Evolutionary conservation across 2,888 invertebrate genomes (phyloP), one percentile per base, ranked within the genome.

Genomic region (Dasypolia templi): DNA sequence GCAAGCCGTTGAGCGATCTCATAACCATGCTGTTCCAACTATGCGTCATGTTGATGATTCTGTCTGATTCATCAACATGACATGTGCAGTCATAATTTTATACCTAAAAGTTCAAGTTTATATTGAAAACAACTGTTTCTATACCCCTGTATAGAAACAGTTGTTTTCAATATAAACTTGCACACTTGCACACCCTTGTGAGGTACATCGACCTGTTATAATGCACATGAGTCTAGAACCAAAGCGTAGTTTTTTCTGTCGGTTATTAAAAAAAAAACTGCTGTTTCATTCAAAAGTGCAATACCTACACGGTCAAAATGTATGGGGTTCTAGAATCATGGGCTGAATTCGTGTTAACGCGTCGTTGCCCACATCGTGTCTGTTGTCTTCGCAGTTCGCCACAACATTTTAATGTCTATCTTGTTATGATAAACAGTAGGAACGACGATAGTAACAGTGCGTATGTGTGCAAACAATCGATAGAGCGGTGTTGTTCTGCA

Each of bases 11-110:
- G 63, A 53, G 14, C 51, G 66, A 67, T 66, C 63, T 58, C 39
- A 72, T 72, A 81, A 67, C 26, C 58, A 74, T 26, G 63, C 35
- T 59, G 59, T n/a, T 74, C 39, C 26, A 29, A 72, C 44, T 69
- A 56, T 84, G 83, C 32, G 83, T 85, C 85, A 85, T 49, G 4
- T 51, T 64, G 49, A 79, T 84, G 85, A 84, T n/a, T n/a, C n/a
- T n/a, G n/a, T n/a, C n/a, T n/a, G n/a, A n/a, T n/a, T n/a, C n/a
- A 66, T 84, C 83, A 85, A n/a, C n/a, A n/a, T n/a, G 56, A 65
- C 72, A 76, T 76, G 29, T 72, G 39, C 51, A 53, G 55, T 69
- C 58, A 72, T 67, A 65, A 53, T 35, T 17, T 55, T 51, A 65
- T 74, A 74, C 72, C 58, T 75, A 85, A 72, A 72, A 63, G 49